Percentiles rank a stretch among this genome's conserved stretches.
Evolutionary conservation across 2,888 invertebrate species (phyloP).

Genomic region (Opisthograptis luteolata): DNA sequence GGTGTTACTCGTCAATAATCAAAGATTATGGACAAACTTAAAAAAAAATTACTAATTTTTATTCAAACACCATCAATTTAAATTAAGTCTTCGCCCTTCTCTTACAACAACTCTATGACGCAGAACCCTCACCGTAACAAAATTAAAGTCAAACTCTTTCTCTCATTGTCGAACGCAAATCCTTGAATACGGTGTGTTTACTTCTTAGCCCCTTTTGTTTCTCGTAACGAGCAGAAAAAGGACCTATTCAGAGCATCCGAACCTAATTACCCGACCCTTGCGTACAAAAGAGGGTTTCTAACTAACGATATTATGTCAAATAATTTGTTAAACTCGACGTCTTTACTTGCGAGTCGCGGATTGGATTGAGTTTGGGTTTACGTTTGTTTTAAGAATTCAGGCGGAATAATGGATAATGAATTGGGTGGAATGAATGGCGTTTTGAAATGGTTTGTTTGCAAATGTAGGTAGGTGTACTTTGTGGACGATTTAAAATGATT

Average conservation of each 20-base stretch:
- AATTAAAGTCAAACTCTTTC: constrained; percentile 63
- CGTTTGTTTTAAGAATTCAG: constrained; percentile 68
- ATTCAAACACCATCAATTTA: too few relatives aligned
- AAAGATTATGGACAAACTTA: too few relatives aligned
- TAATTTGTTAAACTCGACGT: constrained; percentile 82
- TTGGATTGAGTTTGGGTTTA: constrained; percentile 77
- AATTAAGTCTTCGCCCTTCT: not conserved
- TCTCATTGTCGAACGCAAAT: constrained; percentile 74
- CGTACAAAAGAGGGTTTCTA: constrained; percentile 81
- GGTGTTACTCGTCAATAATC: too few relatives aligned
- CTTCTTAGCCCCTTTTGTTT: constrained; percentile 80
- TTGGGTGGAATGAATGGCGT: constrained; percentile 25
- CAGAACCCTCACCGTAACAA: constrained; percentile 47
- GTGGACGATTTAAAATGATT: not conserved
- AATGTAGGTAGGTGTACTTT: not conserved
- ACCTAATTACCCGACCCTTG: constrained; percentile 80
- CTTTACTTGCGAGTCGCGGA: constrained; percentile 72
- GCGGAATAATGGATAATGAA: constrained; percentile 53
- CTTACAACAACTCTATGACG: not conserved
- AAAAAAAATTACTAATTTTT: too few relatives aligned
- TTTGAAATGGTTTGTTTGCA: constrained; percentile 13
- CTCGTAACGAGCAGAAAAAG: constrained; percentile 83
- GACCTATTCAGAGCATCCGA: constrained; percentile 81
- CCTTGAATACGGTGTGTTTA: constrained; percentile 78
- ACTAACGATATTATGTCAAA: constrained; percentile 85